Evolutionary conservation across 2,113 vertebrate genomes (phyloP), one percentile per base, ranked within the genome.

Genomic region (Paratilapia polleni): DNA sequence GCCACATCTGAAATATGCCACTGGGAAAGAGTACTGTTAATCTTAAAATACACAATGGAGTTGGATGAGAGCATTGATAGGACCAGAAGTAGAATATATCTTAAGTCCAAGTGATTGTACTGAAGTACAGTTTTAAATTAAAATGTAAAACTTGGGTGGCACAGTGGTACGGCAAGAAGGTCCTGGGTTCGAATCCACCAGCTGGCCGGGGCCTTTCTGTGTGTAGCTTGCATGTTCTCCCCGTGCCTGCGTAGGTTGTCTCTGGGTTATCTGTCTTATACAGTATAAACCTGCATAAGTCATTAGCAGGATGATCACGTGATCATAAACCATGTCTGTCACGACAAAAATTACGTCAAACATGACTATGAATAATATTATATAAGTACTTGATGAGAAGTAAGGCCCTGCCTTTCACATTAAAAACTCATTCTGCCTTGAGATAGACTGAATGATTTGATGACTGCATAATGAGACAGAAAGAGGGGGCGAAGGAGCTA

Each of bases 401-500:
- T 34, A 8, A n/a, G 7, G 38, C 12, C 63, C 8, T 52, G 31
- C 8, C 15, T 70, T 83, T 49, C 26, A 80, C 15, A 52, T 77
- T 81, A 22, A 73, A 78, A 31, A n/a, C 57, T 77, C 34, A 56
- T 36, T 86, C 43, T 73, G 43, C 41, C 24, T 28, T 41, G 12
- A 77, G 43, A 56, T 56, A 73, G 56, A 61, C 31, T 81, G 70
- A 81, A 56, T 73, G 58, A 59, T 79, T 34, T 68, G 54, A 75
- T 78, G 49, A 43, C 81, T 81, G 28, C 8, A 49, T 61, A 70
- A 77, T 78, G 54, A 64, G 22, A 34, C 12, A 36, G 54, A 74
- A 17, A 22, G 75, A 13, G 64, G 24, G 10, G 6, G 38, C 19
- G 0, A 43, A 34, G 15, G 78, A 28, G 47, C 36, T 41, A 22